Evolutionary conservation across 2,797 vertebrate species (phyloP).

Genomic region (Xenentodon cancila): DNA sequence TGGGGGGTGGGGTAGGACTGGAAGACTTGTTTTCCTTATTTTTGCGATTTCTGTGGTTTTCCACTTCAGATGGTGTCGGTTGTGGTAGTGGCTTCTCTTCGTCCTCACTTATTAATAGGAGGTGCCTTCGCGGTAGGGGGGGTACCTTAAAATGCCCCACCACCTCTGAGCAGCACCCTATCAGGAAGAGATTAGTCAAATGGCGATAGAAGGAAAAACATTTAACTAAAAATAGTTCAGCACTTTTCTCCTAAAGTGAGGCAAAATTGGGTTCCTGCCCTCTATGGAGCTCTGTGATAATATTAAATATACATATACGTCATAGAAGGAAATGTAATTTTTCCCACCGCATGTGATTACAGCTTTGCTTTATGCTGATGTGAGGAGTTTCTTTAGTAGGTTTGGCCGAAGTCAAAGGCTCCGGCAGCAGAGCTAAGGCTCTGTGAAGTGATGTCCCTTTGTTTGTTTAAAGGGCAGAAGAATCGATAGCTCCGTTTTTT

Average conservation of each 20-base stretch:
- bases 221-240: constrained; percentile 49
- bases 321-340: background rate
- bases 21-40: constrained; percentile 21
- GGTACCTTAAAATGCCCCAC: constrained; percentile 61
- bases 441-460: constrained; percentile 71
- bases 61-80: constrained; percentile 31
- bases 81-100: constrained; percentile 38
- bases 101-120: constrained; percentile 67
- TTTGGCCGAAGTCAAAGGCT: constrained; percentile 47
- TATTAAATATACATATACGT: constrained; percentile 21
- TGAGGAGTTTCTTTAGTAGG: constrained; percentile 50
- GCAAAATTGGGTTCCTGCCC: constrained; percentile 17
- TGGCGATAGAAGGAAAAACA: constrained; percentile 57
- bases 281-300: constrained; percentile 14
- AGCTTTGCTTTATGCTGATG: constrained; percentile 30
- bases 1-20: background rate
- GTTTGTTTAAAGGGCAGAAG: constrained; percentile 83
- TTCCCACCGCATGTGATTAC: constrained; percentile 15
- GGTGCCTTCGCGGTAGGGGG: constrained; percentile 63
- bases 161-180: constrained; percentile 50
- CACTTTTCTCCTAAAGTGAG: constrained; percentile 23
- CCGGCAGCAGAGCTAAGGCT: constrained; percentile 33
- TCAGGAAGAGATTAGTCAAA: constrained; percentile 54
- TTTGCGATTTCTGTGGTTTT: constrained; percentile 41
- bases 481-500: constrained; percentile 80